These are phyloP conservation scores for Cydia strobilella DNA, from an alignment of 1,140 invertebrate genomes.

Conservation along the genomic window DNA sequence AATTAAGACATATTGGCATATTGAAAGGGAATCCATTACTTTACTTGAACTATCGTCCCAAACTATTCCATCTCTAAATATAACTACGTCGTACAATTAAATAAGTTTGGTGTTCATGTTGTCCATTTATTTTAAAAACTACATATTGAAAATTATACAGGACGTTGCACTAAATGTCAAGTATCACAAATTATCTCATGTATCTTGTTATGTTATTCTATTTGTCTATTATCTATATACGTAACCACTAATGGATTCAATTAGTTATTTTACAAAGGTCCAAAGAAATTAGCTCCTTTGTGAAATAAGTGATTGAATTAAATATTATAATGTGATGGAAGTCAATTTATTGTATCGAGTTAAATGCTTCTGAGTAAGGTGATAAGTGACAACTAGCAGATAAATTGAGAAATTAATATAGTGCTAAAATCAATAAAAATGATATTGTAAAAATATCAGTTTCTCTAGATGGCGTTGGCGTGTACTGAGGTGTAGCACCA, in stretches of 20 bases:
- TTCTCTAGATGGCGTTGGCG: background rate
- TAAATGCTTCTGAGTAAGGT: conserved; percentile 17
- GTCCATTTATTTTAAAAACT: conserved; percentile 68
- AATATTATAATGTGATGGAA: conserved; percentile 27
- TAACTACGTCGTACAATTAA: conserved; percentile 47
- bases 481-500: background rate
- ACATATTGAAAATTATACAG: conserved; percentile 70
- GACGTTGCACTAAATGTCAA: conserved; percentile 74
- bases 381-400: conserved; percentile 1
- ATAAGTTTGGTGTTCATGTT: conserved; percentile 71
- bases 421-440: background rate
- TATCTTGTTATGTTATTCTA: conserved; percentile 37
- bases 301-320: background rate
- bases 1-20: background rate
- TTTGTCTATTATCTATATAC: conserved; percentile 65
- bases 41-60: conserved; percentile 47
- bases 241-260: conserved; percentile 53
- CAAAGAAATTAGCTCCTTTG: conserved; percentile 23
- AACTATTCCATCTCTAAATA: conserved; percentile 51
- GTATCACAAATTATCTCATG: conserved; percentile 71
- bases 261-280: conserved; percentile 42
- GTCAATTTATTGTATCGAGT: conserved; percentile 31
- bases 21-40: conserved; percentile 40
- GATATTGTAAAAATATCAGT: background rate
- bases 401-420: background rate